Percentiles rank a stretch among this genome's conserved stretches.
These are phyloP conservation scores for Bufo bufo DNA, from an alignment of 2,113 vertebrate genomes.

Conservation along the genomic window DNA sequence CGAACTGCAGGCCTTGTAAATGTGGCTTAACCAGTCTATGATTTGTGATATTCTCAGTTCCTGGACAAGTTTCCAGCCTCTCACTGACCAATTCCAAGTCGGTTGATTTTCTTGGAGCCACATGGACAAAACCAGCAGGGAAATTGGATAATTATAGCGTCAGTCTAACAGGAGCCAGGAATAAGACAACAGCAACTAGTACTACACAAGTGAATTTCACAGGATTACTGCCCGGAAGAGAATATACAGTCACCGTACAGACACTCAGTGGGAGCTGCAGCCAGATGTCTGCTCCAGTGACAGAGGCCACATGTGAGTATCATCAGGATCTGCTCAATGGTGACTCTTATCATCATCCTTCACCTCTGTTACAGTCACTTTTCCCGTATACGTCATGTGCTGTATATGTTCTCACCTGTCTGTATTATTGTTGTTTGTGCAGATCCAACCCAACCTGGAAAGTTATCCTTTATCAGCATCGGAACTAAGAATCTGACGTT, in stretches of 20 bases:
- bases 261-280: neutral
- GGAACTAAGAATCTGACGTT: no score
- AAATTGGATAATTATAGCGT: conserved; percentile 1
- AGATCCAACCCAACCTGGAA: no score
- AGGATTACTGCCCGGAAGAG: conserved; percentile 5
- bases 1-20: no score
- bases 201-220: neutral
- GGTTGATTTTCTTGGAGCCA: neutral
- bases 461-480: no score
- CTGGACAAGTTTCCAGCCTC: neutral
- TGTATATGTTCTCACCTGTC: no score
- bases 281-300: neutral
- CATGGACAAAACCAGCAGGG: neutral
- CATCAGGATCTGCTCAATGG: neutral
- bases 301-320: conserved; percentile 43
- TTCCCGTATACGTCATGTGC: no score
- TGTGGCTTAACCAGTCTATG: conserved; percentile 14
- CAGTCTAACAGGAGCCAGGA: conserved; percentile 3
- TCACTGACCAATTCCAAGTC: neutral
- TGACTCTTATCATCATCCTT: no score
- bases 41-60: neutral
- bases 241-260: neutral
- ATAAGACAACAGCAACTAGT: neutral
- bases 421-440: no score
- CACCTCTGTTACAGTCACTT: no score